Percentiles rank a stretch among this genome's conserved stretches.
Conservation (phyloP, 1,140 invertebrate genomes). For the Lysiphlebus fabarum region DNA sequence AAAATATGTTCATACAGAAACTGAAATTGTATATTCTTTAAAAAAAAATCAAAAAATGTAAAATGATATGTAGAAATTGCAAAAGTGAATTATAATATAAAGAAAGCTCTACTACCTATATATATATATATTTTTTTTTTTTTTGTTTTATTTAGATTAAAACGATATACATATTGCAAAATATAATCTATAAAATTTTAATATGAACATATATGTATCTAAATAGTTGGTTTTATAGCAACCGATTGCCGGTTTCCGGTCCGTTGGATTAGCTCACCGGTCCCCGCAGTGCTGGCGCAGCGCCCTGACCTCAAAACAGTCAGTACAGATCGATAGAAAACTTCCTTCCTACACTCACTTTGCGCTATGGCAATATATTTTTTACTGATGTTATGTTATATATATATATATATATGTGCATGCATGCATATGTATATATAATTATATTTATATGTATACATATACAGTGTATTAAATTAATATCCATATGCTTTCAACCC, state of each 20-base stretch:
- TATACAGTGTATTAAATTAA: slow-evolving; percentile 5
- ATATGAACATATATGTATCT: no score
- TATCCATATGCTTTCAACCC: no score
- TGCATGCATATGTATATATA: not conserved
- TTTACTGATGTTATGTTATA: not conserved
- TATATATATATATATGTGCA: not conserved
- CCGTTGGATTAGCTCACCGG: slow-evolving; percentile 29
- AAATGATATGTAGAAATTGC: no score
- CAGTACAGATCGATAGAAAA: slow-evolving; percentile 43
- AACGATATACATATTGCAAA: no score
- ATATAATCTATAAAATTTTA: no score
- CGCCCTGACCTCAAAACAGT: slow-evolving; percentile 46
- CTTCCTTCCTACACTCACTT: slow-evolving; percentile 36
- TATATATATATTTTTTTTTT: no score
- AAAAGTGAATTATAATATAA: no score
- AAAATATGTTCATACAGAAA: no score
- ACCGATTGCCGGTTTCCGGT: slow-evolving; percentile 28
- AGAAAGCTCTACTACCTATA: no score
- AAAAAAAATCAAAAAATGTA: no score
- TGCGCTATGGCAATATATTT: not conserved
- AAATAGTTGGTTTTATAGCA: slow-evolving; percentile 2
- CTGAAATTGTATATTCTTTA: no score
- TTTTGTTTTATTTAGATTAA: no score
- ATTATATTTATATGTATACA: slow-evolving; percentile 12
- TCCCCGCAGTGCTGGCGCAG: slow-evolving; percentile 45